Base-by-base conservation (phyloP, 2,113 vertebrate species). In the Hymenochirus boettgeri region DNA sequence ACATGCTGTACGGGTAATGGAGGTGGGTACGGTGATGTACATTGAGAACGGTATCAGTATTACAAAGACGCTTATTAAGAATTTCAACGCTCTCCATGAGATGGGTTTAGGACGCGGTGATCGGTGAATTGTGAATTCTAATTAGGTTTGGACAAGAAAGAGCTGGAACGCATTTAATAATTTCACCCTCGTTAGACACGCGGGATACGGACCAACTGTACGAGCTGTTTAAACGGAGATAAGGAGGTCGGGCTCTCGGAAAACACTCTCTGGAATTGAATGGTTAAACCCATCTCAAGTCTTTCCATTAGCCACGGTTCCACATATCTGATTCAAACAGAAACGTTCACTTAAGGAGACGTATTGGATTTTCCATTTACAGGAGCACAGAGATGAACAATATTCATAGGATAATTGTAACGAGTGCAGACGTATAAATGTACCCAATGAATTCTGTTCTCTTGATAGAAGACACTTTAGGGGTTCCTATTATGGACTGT, bases 131-230 rank as follows among this genome's bases (percentile, higher is more conserved):
- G 25, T 22, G 22, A 50, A 50, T 62, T 62, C 3, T 62, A 62
- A 62, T 62, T 62, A 51, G 51, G 19, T 50, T 51, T 52, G 47
- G 60, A 52, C 60, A 62, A 35, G 60, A 37, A 37, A 62, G 21
- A 37, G 15, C 7, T 46, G 37, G 51, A 35, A 52, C 13, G n/a
- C 6, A 19, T 62, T 48, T 61, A 31, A 31, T 60, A 35, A 62
- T 62, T 62, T 52, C 60, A 62, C 25, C 23, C 12, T 52, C 52
- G 18, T 62, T 62, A 52, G 47, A 15, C 26, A 60, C 15, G 6
- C 5, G 18, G 24, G 35, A 33, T 29, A 29, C 42, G 21, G 5
- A 47, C 6, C 19, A 25, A 25, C 24, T 2, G n/a, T 6, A 29
- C 21, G 5, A 13, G 57, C n/a, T 27, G 23, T 47, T 33, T 7